Conservation (phyloP, 2,797 vertebrate species). For the Acanthopagrus latus region DNA sequence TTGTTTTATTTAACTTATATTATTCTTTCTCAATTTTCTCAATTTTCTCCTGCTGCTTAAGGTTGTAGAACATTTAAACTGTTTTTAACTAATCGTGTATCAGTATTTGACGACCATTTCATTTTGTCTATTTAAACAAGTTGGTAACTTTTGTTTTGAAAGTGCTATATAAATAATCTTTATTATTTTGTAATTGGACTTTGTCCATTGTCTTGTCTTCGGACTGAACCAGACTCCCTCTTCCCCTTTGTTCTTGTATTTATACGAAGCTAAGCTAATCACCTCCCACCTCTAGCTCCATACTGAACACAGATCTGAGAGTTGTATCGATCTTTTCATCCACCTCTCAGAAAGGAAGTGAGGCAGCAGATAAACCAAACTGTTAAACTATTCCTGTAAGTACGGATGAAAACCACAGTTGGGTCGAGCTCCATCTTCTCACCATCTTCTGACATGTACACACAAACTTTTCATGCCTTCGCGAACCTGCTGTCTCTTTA, state of each 20-base stretch:
- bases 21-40: too few relatives aligned
- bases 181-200: too few relatives aligned
- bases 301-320: neutral
- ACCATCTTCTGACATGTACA: constrained; percentile 11
- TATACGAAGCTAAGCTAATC: constrained; percentile 15
- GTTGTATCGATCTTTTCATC: neutral
- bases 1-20: too few relatives aligned
- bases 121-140: too few relatives aligned
- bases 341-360: neutral
- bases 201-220: neutral
- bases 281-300: neutral
- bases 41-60: too few relatives aligned
- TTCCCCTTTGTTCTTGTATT: constrained; percentile 4
- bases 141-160: too few relatives aligned
- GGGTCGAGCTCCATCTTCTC: neutral
- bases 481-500: constrained; percentile 47
- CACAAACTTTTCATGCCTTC: constrained; percentile 34
- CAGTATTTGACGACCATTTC: too few relatives aligned
- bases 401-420: neutral
- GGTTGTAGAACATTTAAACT: too few relatives aligned
- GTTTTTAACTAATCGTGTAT: too few relatives aligned
- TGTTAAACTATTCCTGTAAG: neutral
- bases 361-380: neutral
- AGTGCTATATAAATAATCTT: too few relatives aligned
- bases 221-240: neutral